Base-by-base conservation (phyloP, 2,113 vertebrate genomes). In the Megalops atlanticus region DNA sequence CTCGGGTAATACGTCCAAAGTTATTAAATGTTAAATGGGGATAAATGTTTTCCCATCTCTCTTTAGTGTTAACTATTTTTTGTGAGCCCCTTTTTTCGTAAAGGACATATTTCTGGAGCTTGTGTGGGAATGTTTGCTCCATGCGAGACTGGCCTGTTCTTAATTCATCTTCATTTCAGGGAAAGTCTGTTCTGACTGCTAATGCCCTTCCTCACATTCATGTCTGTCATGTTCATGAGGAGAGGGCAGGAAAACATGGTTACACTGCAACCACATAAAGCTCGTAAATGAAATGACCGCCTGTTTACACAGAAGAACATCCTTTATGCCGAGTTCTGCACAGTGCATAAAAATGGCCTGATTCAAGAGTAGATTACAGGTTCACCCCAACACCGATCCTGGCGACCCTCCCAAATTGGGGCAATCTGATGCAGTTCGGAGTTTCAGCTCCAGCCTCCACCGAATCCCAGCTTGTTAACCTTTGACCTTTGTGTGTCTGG, bases 1-100 rank as follows among this genome's bases (percentile, higher is more conserved):
- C 58, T 69, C 24, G 74, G 68, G 64, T 18, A 18, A 71, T 27
- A 40, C 33, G 68, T 71, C 76, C 75, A 33, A 54, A 41, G 68
- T 52, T 81, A 76, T 81, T 82, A 78, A 82, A 70, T 73, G 81
- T 72, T 78, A 81, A 70, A 35, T 41, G 35, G 33, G 49, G 35
- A 71, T 80, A 80, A 80, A 77, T 78, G 75, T 77, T 54, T 72
- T 73, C 64, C 77, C 47, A 71, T 73, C 69, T 72, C 45, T 82
- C 41, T 77, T 72, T 78, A 74, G n/a, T 18, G 73, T 40, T 18
- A 21, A 33, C 8, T 76, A 31, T 52, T 64, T 64, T 64, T n/a
- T 24, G 8, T 8, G 31, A 31, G 11, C 58, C 58, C 31, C 4
- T 11, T 64, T 64, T 64, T 64, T 64, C n/a, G 24, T 11, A 64